Evolutionary conservation across 2,113 vertebrate genomes (phyloP), one percentile per base, ranked within the genome.

Genomic region (Prolemur simus): DNA sequence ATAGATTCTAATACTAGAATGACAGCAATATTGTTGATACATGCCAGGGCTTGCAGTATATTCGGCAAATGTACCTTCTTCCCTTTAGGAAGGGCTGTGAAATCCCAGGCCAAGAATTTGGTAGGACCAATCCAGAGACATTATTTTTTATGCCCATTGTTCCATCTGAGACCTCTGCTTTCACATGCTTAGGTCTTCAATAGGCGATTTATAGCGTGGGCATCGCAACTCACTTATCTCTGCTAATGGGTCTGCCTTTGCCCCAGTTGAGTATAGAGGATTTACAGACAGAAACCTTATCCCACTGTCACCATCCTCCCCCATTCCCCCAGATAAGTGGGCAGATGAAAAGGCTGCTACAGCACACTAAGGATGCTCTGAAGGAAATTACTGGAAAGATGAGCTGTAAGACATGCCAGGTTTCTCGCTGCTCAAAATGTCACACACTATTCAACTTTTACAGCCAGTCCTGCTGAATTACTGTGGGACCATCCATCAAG

Each of bases 371-470:
- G 47, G 49, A 47, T 89, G 23, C 42, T 91, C 37, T 83, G 58
- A 83, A 95, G 78, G 63, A 77, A 74, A 91, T 87, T 84, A 69
- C 58, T 37, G 34, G 47, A 58, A 91, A 84, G 94, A 89, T 71
- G 92, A 89, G 80, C 83, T 20, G 0, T 83, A 73, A 93, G 56
- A 71, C 89, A 64, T 47, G 52, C 69, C 74, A 60, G 63, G 49
- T 87, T 96, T 77, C 87, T 96, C 11, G 2, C 78, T 87, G 80
- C 34, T 92, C 78, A 37, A 87, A 93, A 96, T 58, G 69, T 89
- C 58, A 96, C 89, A 89, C 84, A 64, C 80, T 83, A n/a, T 87
- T 98, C 94, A 96, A 76, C 83, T 83, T 95, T 87, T 78, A 69
- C 39, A 87, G 73, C 63, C 89, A n/a, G 52, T 91, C 89, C 32